Base-by-base conservation (phyloP, 2,113 vertebrate genomes). In the Strix aluco region DNA sequence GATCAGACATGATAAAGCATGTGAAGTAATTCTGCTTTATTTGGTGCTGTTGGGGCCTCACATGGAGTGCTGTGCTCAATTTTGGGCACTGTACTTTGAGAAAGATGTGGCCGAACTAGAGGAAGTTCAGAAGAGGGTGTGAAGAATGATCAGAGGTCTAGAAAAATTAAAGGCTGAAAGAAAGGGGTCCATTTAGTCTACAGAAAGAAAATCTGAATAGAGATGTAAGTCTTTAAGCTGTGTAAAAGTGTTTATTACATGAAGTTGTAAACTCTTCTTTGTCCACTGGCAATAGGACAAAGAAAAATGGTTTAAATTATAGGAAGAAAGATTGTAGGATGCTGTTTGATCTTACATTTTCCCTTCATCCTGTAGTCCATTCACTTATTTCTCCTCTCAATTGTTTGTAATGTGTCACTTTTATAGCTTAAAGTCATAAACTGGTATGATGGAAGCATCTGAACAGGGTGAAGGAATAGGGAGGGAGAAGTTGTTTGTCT, bases 1-100 rank as follows among this genome's bases (percentile, higher is more conserved):
- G 3, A 10, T 71, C 38, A 62, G 70, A 67, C 7, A 8, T 30
- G 7, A 54, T n/a, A 71, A 81, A 90, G 19, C 27, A 23, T 20
- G 22, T 82, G 29, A 75, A 32, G 17, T 61, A 69, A 85, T 57
- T 12, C 19, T 90, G 15, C 34, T 66, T 54, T 91, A 34, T 51
- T 61, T 79, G 52, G 15, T 85, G 29, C 44, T 88, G 6, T n/a
- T 94, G 30, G 20, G 32, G 12, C 47, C 32, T 92, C 22, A 38
- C 0, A 47, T 83, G 8, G 40, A 86, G 55, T 1, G 0, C n/a
- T 49, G 21, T 75, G n/a, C n/a, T 79, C 32, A 9, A 0, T 93
- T 96, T 74, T 89, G 67, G 19, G 38, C 18, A 15, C 13, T 38
- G 30, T 40, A 29, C 14, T 94, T 91, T 78, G 38, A 62, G 40